Evolutionary conservation across 2,113 vertebrate genomes (phyloP).

Genomic region (Chascanopsetta lugubris): DNA sequence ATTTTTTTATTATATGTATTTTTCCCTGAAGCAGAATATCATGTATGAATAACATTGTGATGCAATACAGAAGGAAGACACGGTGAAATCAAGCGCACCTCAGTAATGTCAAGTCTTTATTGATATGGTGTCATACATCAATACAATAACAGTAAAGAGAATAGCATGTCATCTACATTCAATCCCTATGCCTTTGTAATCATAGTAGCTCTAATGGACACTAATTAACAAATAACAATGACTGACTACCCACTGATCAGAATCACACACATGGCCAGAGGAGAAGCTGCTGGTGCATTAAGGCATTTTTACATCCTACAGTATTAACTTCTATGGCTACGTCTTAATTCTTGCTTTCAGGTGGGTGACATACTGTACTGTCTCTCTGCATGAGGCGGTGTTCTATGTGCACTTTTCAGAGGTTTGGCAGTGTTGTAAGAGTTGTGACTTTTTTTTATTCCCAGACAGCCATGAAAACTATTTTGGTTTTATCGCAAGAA

Average conservation of each 20-base stretch:
- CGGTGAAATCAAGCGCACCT: slow-evolving; percentile 24
- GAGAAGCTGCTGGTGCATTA: slow-evolving; percentile 82
- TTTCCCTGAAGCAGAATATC: no score
- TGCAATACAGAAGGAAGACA: slow-evolving; percentile 4
- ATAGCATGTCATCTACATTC: slow-evolving; percentile 79
- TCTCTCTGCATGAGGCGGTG: slow-evolving; percentile 35
- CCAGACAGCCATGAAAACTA: slow-evolving; percentile 34
- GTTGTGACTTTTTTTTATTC: slow-evolving; percentile 33
- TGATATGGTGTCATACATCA: slow-evolving; percentile 78
- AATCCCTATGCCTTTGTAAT: slow-evolving; percentile 65
- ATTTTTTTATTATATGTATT: no score
- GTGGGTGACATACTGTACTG: slow-evolving; percentile 1
- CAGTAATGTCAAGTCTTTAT: slow-evolving; percentile 80
- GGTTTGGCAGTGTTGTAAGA: slow-evolving; percentile 73
- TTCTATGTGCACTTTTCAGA: slow-evolving; percentile 58
- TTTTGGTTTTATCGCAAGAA: slow-evolving; percentile 43
- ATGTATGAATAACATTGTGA: not conserved
- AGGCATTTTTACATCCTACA: slow-evolving; percentile 81
- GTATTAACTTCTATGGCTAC: slow-evolving; percentile 60
- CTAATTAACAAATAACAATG: slow-evolving; percentile 57
- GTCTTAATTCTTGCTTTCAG: slow-evolving; percentile 50
- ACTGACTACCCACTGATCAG: slow-evolving; percentile 62
- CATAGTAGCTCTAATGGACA: slow-evolving; percentile 54
- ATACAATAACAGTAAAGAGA: slow-evolving; percentile 70
- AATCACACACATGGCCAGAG: slow-evolving; percentile 71